Conservation (phyloP, 2,113 vertebrate species). For the Jaculus jaculus region DNA sequence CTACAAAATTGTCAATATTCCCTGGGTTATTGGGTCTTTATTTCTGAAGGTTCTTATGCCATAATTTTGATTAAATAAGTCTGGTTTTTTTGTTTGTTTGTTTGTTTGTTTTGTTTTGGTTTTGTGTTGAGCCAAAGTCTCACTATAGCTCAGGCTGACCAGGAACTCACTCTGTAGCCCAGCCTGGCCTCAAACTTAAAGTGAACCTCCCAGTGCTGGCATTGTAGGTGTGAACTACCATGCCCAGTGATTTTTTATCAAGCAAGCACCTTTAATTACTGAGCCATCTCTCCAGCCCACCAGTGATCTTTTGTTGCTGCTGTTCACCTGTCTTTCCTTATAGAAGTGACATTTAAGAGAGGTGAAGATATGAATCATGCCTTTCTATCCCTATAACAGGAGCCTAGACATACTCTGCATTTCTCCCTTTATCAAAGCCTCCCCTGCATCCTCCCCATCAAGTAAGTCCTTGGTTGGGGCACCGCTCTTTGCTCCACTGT, state of each 20-base stretch:
- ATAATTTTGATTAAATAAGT: background rate
- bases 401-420: background rate
- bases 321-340: background rate
- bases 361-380: background rate
- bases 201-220: no score
- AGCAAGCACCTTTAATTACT: no score
- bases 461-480: background rate
- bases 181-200: no score
- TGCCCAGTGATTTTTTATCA: no score
- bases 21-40: background rate
- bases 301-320: background rate
- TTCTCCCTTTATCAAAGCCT: background rate
- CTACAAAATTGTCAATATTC: background rate
- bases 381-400: background rate
- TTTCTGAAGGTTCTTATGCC: background rate
- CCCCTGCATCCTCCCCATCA: background rate
- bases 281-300: no score
- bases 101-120: background rate
- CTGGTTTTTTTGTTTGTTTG: background rate
- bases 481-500: background rate
- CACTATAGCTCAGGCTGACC: no score
- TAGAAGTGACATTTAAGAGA: background rate
- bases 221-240: no score
- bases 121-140: no score
- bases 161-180: no score